These are phyloP conservation scores for Gavialis gangeticus DNA, from an alignment of 2,113 vertebrate species.

Conservation along the genomic window DNA sequence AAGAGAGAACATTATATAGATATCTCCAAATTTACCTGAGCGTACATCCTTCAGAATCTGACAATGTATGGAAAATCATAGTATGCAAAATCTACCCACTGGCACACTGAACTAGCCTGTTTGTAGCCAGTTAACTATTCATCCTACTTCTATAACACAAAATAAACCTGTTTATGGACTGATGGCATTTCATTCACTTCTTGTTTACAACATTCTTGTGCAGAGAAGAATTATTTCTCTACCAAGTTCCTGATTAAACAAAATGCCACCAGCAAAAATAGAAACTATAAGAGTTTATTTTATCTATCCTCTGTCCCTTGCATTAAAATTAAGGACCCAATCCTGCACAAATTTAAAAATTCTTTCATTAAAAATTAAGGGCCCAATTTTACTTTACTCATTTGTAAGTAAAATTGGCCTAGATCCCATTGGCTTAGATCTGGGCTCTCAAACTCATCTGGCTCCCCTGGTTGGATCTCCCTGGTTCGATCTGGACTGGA, in stretches of 20 bases:
- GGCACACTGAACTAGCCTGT: constrained; percentile 33
- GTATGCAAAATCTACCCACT: constrained; percentile 29
- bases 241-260: background rate
- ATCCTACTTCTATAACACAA: constrained; percentile 56
- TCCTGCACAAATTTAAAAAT: too few species aligned
- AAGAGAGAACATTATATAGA: background rate
- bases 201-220: background rate
- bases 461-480: too few species aligned
- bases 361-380: too few species aligned
- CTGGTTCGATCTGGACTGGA: too few species aligned
- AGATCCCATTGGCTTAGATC: too few species aligned
- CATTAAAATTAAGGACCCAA: background rate
- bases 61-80: background rate
- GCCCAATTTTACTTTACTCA: too few species aligned
- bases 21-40: background rate
- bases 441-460: too few species aligned
- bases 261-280: background rate
- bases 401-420: too few species aligned
- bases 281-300: background rate
- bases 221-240: background rate
- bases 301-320: background rate
- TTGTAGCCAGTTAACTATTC: constrained; percentile 65
- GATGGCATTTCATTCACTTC: background rate
- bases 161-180: constrained; percentile 55
- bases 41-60: background rate